Percentiles rank a stretch among this genome's conserved stretches.
phyloP scores from a whole-genome alignment of 2,113 vertebrate species.

The Amblyopsis rosae region DNA sequence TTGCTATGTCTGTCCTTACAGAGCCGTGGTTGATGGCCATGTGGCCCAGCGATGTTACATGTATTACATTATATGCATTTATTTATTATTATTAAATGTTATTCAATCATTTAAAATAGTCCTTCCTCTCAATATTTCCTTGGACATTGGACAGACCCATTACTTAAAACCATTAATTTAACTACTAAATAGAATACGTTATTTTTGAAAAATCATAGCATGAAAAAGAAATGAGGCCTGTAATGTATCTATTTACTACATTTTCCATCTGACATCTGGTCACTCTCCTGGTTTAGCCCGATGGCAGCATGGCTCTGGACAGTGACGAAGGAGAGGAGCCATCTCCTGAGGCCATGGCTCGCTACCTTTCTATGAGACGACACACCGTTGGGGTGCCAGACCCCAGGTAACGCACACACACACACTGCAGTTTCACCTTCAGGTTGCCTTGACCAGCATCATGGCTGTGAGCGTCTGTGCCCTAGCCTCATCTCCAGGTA shows the following conservation, averaged over 20 bases:
- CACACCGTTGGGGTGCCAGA: slow-evolving; percentile 98
- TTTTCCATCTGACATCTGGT: neutral
- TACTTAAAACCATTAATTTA: too few species aligned
- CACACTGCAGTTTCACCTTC: neutral
- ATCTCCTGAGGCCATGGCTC: slow-evolving; percentile 93
- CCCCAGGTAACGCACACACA: slow-evolving; percentile 79
- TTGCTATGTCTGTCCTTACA: neutral
- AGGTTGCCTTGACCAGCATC: neutral
- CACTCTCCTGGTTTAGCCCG: slow-evolving; percentile 75
- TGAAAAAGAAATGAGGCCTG: neutral
- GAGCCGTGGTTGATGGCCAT: neutral
- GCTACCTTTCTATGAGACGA: slow-evolving; percentile 96
- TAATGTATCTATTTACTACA: neutral
- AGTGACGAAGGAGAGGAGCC: slow-evolving; percentile 97
- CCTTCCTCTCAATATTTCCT: too few species aligned
- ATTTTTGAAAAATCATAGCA: too few species aligned
- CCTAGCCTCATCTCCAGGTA: neutral
- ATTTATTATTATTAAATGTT: too few species aligned
- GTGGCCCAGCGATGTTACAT: neutral
- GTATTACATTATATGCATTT: neutral
- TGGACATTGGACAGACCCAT: too few species aligned
- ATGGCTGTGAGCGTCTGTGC: neutral
- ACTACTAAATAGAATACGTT: too few species aligned
- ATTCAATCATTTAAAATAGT: too few species aligned
- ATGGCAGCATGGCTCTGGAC: slow-evolving; percentile 91